Evolutionary conservation across 2,113 vertebrate genomes (phyloP), one percentile per base, ranked within the genome.

Genomic region (Planiliza haematocheilus): DNA sequence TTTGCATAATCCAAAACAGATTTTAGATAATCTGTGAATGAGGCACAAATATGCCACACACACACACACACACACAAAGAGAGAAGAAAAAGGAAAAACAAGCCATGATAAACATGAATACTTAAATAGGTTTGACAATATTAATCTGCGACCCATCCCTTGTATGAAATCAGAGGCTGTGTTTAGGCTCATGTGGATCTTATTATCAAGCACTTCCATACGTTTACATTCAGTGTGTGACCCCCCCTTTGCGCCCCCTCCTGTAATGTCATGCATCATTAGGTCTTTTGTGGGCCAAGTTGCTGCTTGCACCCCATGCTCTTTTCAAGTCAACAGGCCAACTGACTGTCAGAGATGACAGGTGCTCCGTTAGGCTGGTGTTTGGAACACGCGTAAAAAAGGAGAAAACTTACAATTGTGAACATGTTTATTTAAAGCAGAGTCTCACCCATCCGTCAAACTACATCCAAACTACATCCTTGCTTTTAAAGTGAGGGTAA

Each of bases 1-100:
- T 85, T 89, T 83, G 66, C 75, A 80, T 93, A 93, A 93, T 93
- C 91, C 91, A 80, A 86, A 93, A 91, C 90, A 91, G 86, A 92
- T 91, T 91, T 90, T 10, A 62, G 76, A 91, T 92, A 89, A 93
- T 91, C 92, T 93, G 81, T 81, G 86, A 89, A 83, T 76, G 76
- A 87, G 66, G 82, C 81, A 73, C 67, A 88, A 73, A 89, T 51
- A 66, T 56, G 59, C 53, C 58, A 69, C 61, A 67, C 43, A 48
- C 55, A 17, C 11, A 24, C 36, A 70, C 46, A 66, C 87, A 81
- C 58, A 69, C 61, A 70, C 41, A 48, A 55, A 17, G 14, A 24
- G 36, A 70, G 46, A 36, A 64, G 87, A 81, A 70, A 74, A 16
- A 61, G 57, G 50, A 82, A 91, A 89, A 87, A 92, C 81, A 85